A percentile compares a stretch with the other conserved stretches of the same genome.
Conservation (phyloP, 2,113 vertebrate species). For the Percina caprodes region DNA sequence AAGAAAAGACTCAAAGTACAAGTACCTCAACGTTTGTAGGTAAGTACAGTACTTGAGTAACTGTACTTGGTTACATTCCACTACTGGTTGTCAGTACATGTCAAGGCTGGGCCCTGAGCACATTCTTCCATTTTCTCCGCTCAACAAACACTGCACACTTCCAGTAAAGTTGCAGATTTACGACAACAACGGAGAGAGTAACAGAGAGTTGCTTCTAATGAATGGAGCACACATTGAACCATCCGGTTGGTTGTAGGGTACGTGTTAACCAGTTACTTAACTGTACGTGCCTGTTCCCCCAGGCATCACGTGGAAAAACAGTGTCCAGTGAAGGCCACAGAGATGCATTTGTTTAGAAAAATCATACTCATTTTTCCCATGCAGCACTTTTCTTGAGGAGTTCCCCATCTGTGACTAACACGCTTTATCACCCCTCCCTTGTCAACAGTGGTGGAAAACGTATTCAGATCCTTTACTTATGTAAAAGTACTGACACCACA, state of each 20-base stretch:
- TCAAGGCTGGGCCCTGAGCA: slow-evolving; percentile 7
- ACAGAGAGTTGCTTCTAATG: neutral
- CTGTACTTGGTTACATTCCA: too few species aligned
- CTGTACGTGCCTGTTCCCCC: neutral
- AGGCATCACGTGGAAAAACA: slow-evolving; percentile 10
- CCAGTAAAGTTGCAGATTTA: slow-evolving; percentile 10
- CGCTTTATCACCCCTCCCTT: neutral
- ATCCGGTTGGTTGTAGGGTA: neutral
- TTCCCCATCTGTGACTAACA: neutral
- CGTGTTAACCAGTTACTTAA: slow-evolving; percentile 4
- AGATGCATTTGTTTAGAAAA: slow-evolving; percentile 1
- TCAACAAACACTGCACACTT: neutral
- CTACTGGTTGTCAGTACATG: neutral
- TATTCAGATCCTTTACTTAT: too few species aligned
- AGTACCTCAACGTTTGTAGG: too few species aligned
- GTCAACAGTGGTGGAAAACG: too few species aligned
- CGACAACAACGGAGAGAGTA: neutral
- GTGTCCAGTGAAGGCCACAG: neutral
- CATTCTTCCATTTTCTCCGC: slow-evolving; percentile 21
- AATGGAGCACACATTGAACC: neutral
- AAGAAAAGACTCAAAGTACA: too few species aligned
- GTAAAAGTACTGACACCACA: too few species aligned
- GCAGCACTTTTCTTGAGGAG: neutral
- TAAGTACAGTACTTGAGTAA: too few species aligned
- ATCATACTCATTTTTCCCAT: slow-evolving; percentile 1